phyloP scores from a whole-genome alignment of 2,888 invertebrate species.

The Apotomis capreana region DNA sequence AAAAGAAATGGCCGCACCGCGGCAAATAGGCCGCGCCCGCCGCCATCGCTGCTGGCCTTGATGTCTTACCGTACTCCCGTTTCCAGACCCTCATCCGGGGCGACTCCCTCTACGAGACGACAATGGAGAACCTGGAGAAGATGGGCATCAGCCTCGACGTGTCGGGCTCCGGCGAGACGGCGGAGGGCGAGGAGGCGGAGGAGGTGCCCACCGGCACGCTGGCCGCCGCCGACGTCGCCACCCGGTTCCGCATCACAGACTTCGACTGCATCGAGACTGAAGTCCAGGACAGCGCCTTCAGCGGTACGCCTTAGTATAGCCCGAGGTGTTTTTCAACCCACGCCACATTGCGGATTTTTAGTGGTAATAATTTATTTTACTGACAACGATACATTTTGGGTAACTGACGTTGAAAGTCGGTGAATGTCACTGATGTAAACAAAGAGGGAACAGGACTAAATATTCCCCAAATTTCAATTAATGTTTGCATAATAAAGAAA shows the following conservation, averaged over 20 bases:
- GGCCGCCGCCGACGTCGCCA: slow-evolving; percentile 71
- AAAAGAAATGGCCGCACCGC: too few relatives aligned
- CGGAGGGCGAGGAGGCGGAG: slow-evolving; percentile 55
- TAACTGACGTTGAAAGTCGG: too few relatives aligned
- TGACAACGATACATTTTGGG: too few relatives aligned
- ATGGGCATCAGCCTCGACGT: slow-evolving; percentile 67
- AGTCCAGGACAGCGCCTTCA: slow-evolving; percentile 65
- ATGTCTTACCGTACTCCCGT: background rate
- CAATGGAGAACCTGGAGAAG: slow-evolving; percentile 70
- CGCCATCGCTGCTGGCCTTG: too few relatives aligned
- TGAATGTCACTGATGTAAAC: too few relatives aligned
- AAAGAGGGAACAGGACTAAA: too few relatives aligned
- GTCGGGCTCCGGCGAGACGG: slow-evolving; percentile 51
- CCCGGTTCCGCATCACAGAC: slow-evolving; percentile 67
- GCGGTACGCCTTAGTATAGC: slow-evolving; percentile 55
- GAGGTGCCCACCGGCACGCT: slow-evolving; percentile 55
- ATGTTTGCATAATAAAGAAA: too few relatives aligned
- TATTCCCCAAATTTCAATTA: too few relatives aligned
- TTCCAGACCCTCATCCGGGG: slow-evolving; percentile 64
- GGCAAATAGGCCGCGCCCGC: too few relatives aligned
- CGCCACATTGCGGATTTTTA: too few relatives aligned
- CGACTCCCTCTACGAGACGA: slow-evolving; percentile 70
- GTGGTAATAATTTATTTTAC: too few relatives aligned
- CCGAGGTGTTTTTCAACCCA: too few relatives aligned
- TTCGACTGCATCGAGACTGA: slow-evolving; percentile 76